Conservation (phyloP, 2,797 vertebrate genomes). For the Scyliorhinus canicula region DNA sequence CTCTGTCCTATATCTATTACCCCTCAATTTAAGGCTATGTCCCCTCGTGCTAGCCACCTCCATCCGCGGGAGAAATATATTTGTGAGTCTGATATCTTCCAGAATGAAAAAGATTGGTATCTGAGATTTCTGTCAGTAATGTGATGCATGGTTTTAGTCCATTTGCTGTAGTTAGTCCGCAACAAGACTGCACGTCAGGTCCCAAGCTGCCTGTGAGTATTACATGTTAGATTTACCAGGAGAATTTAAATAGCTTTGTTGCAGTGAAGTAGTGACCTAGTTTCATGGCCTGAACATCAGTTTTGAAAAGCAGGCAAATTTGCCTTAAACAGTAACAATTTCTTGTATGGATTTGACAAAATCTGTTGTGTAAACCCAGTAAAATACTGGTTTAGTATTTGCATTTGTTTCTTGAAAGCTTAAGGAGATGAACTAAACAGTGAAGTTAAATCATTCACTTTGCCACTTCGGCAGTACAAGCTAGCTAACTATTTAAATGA, state of each 20-base stretch:
- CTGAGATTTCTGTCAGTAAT: neutral
- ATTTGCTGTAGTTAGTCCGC: constrained; percentile 14
- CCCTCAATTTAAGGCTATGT: too few species aligned
- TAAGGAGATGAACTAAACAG: neutral
- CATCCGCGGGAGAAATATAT: too few species aligned
- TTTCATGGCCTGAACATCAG: neutral
- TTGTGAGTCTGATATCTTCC: neutral
- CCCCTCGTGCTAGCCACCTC: too few species aligned
- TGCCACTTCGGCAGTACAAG: neutral
- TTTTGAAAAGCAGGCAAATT: neutral
- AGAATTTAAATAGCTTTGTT: constrained; percentile 7
- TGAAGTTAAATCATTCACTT: neutral
- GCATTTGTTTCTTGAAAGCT: neutral
- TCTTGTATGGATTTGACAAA: neutral
- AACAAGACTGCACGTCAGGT: constrained; percentile 3
- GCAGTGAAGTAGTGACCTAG: neutral
- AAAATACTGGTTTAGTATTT: neutral
- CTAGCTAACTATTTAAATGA: neutral
- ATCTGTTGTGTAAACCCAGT: neutral
- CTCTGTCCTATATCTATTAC: too few species aligned
- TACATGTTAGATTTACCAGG: neutral
- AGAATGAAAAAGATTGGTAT: neutral
- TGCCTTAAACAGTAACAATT: neutral
- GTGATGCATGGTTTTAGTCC: neutral
- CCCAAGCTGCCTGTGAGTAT: neutral